Base-by-base conservation (phyloP, 2,797 vertebrate species). In the Hoplostethus mediterraneus region DNA sequence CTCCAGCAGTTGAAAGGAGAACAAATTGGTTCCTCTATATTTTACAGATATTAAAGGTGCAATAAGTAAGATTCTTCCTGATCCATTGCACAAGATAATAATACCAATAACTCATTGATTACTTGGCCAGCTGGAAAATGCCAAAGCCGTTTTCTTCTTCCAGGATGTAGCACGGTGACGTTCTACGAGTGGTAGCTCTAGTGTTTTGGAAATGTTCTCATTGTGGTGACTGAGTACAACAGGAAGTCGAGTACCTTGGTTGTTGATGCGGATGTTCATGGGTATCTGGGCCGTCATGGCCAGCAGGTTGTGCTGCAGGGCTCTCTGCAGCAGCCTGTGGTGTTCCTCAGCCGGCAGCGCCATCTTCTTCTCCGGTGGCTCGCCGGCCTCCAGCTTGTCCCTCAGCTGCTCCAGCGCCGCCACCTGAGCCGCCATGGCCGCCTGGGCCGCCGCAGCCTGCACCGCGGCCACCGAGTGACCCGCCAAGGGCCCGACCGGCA, bases 181-280 rank as follows among this genome's bases (percentile, higher is more conserved):
- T 21, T 21, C 21, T 21, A 21, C 21, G 1, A 21, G 21, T 21
- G 21, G 21, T 21, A 21, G 21, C 21, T 21, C 1, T 21, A 21
- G 21, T 21, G 33, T 33, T 33, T 33, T 6, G 33, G 33, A 33
- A 33, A 33, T 6, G 33, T 44, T 44, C 42, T 13, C 42, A 7
- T 9, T 13, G 42, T 13, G 9, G 42, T 9, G 42, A 44, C 9
- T 44, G 42, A 44, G 3, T 13, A 12, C 7, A 44, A 44, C 42
- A 44, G 11, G 25, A 21, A 59, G 10, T 3, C 21, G 21, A 21
- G 40, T 94, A 97, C 97, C 97, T 95, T 97, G 98, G 93, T 94
- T 97, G 88, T 96, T 98, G 93, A 99, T 99, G 62, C 97, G 97
- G 82, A 99, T 97, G 93, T 95, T 99, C 98, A 99, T 99, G 38